Evolutionary conservation across 1,140 invertebrate species (phyloP), one percentile per base, ranked within the genome.

Genomic region (Pissodes strobi): DNA sequence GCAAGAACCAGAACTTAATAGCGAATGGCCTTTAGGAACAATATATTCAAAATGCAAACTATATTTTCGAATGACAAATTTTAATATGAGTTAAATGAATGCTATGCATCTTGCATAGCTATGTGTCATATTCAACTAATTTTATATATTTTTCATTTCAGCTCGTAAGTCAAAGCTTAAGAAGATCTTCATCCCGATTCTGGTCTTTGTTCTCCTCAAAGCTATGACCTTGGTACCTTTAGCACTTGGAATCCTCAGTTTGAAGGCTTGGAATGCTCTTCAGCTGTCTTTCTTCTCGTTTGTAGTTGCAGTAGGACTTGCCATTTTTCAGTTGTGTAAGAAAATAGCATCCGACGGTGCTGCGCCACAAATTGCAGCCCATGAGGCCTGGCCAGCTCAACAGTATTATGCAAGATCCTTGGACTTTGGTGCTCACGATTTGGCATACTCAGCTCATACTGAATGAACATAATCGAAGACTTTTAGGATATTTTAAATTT

Each of bases 251-350:
- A 88, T 92, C 41, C 83, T 93, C 39, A 90, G 90, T 69, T 79
- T 93, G 69, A 93, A 93, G 77, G 90, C 90, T 21, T 93, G 90
- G 87, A 93, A 93, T 75, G 90, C 90, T 0, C 85, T 93, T 56
- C 90, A 91, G 71, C 82, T 93, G 62, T 90, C 89, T 22, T 93
- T 93, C 87, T 92, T 93, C 87, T 91, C 90, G 30, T 93, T 93
- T 81, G 85, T 92, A 69, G 86, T 92, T 13, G 90, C 90, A 66
- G 87, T 92, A 56, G 90, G 88, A 67, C 81, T 93, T 73, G 90
- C 90, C 67, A 88, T 93, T 77, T 93, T 93, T 85, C 90, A 92
- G 76, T 81, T 93, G 41, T 92, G 90, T 82, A 92, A 92, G 78
- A 93, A 93, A 82, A 89, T 92, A 66, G 88, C 89, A 34, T 84